phyloP scores from a whole-genome alignment of 2,888 invertebrate genomes.

The Tenodera sinensis region DNA sequence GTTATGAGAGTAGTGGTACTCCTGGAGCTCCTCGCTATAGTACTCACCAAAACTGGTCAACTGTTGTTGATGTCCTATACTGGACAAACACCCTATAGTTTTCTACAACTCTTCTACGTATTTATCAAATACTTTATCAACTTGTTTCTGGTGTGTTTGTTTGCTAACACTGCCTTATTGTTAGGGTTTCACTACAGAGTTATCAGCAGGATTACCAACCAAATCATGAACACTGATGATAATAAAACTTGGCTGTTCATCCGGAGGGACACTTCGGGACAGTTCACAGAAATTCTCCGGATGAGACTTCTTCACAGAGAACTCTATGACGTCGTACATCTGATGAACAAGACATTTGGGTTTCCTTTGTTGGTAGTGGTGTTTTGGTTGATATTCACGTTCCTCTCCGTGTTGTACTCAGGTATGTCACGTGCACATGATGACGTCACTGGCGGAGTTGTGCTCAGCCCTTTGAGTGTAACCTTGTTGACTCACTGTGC shows the following conservation, averaged over 20 bases:
- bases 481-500: background rate
- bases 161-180: background rate
- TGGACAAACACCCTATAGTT: background rate
- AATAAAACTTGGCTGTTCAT: background rate
- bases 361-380: background rate
- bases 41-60: background rate
- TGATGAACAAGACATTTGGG: background rate
- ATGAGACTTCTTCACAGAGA: background rate
- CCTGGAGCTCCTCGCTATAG: background rate
- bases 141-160: background rate
- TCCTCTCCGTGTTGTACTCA: background rate
- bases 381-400: background rate
- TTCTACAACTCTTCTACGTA: background rate
- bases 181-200: background rate
- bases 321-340: background rate
- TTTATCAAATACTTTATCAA: background rate
- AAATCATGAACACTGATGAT: background rate
- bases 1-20: background rate
- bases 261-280: background rate
- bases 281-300: background rate
- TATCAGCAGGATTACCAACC: background rate
- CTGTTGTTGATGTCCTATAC: background rate
- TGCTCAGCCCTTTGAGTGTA: background rate
- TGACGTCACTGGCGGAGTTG: background rate
- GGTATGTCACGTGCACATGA: background rate